Conservation (phyloP, 2,888 invertebrate species). For the Drosophila macrospina region DNA sequence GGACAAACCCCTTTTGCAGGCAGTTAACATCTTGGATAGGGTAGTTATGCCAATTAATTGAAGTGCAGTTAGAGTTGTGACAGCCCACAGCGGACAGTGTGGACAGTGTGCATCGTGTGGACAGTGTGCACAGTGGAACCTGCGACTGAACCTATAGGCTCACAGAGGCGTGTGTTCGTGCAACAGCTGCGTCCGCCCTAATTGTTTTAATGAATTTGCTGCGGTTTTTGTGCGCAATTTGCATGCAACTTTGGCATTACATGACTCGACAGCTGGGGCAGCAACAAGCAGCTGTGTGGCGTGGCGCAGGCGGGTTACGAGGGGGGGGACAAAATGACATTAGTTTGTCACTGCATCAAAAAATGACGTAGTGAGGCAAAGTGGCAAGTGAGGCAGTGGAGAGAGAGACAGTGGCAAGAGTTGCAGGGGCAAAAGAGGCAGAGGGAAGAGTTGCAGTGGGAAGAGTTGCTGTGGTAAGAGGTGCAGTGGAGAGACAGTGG, state of each 20-base stretch:
- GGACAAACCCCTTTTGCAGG: conserved; percentile 41
- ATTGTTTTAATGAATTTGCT: conserved; percentile 81
- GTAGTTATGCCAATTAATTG: conserved; percentile 58
- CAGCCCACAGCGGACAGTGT: neutral
- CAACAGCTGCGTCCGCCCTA: conserved; percentile 71
- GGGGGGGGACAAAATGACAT: conserved; percentile 44
- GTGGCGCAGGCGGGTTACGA: neutral
- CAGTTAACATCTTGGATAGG: conserved; percentile 32
- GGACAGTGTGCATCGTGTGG: neutral
- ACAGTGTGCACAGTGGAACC: conserved; percentile 23
- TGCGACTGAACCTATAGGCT: conserved; percentile 28
- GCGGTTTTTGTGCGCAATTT: conserved; percentile 81
- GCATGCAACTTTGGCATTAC: conserved; percentile 77
- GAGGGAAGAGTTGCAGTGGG: no score
- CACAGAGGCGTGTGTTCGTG: conserved; percentile 44
- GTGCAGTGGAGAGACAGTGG: no score
- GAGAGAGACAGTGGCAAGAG: no score
- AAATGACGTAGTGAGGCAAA: conserved; percentile 35
- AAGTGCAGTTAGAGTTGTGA: conserved; percentile 52
- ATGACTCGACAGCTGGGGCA: conserved; percentile 39
- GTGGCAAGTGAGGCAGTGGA: no score
- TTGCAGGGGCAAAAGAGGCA: no score
- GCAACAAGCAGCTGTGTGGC: no score
- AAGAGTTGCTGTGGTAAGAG: no score
- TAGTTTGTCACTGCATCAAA: conserved; percentile 76